Conservation (phyloP, 1,140 invertebrate genomes). For the Drosophila grimshawi region DNA sequence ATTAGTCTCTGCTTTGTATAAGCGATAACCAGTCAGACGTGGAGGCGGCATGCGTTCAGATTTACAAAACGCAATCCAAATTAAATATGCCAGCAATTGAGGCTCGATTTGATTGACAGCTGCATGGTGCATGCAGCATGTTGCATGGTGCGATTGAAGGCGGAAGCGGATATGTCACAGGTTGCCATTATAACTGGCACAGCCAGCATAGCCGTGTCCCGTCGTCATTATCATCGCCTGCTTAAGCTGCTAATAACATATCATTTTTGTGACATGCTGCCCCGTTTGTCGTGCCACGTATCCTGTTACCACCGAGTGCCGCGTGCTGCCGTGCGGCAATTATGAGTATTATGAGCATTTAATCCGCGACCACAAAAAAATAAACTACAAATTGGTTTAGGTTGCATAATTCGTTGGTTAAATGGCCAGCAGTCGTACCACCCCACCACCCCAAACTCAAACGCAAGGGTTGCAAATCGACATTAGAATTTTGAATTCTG, state of each 20-base stretch:
- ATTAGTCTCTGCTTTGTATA: constrained; percentile 16
- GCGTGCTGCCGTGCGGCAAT: constrained; percentile 65
- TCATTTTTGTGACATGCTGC: constrained; percentile 68
- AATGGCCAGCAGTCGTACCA: constrained; percentile 58
- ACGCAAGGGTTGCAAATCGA: constrained; percentile 23
- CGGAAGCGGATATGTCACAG: constrained; percentile 72
- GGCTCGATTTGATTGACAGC: constrained; percentile 64
- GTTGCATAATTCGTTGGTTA: constrained; percentile 43
- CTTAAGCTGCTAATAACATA: constrained; percentile 75
- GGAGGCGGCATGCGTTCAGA: constrained; percentile 37
- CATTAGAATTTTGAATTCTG: background rate
- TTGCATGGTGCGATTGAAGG: constrained; percentile 33
- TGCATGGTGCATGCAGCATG: constrained; percentile 12
- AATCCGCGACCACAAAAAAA: constrained; percentile 67
- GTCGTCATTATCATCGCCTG: constrained; percentile 43
- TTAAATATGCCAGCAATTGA: constrained; percentile 55
- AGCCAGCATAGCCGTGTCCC: background rate
- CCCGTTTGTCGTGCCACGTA: constrained; percentile 38
- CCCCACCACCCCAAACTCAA: background rate
- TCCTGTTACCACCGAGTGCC: constrained; percentile 61
- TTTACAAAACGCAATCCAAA: constrained; percentile 45
- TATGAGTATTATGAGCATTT: constrained; percentile 74
- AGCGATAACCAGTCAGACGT: constrained; percentile 27
- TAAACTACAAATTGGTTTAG: constrained; percentile 74
- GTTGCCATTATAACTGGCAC: constrained; percentile 54